Evolutionary conservation across 1,140 invertebrate species (phyloP).

Genomic region (Arctopsyche grandis): DNA sequence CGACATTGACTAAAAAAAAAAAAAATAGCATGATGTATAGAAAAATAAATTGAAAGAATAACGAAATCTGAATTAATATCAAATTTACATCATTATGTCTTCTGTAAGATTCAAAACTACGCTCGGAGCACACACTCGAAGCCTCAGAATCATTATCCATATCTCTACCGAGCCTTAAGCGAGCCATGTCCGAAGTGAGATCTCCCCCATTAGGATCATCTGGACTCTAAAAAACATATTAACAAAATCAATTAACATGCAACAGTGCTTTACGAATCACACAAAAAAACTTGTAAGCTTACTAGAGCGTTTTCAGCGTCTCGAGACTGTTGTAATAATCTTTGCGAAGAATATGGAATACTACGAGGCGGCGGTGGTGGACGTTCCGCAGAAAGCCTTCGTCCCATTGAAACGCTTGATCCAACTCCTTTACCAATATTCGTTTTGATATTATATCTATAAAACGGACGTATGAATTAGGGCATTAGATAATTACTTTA

Average conservation of each 20-base stretch:
- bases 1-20: conserved; percentile 72
- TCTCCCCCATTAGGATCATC: conserved; percentile 57
- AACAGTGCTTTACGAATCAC: neutral
- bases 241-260: neutral
- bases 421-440: conserved; percentile 27
- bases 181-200: conserved; percentile 51
- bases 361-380: conserved; percentile 65
- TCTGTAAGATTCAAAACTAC: conserved; percentile 86
- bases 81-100: conserved; percentile 78
- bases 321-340: conserved; percentile 86
- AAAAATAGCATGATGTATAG: conserved; percentile 16
- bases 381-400: conserved; percentile 63
- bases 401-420: conserved; percentile 47
- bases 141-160: conserved; percentile 94
- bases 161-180: conserved; percentile 67
- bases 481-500: neutral
- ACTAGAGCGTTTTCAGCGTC: conserved; percentile 76
- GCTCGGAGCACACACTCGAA: conserved; percentile 93
- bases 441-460: conserved; percentile 30
- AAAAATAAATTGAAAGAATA: conserved; percentile 36
- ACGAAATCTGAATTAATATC: conserved; percentile 44
- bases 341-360: conserved; percentile 72
- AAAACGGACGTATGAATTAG: neutral
- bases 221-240: conserved; percentile 58
- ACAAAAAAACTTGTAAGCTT: conserved; percentile 2